These are phyloP conservation scores for Sorex fumeus DNA, from an alignment of 2,113 vertebrate genomes.

Conservation along the genomic window DNA sequence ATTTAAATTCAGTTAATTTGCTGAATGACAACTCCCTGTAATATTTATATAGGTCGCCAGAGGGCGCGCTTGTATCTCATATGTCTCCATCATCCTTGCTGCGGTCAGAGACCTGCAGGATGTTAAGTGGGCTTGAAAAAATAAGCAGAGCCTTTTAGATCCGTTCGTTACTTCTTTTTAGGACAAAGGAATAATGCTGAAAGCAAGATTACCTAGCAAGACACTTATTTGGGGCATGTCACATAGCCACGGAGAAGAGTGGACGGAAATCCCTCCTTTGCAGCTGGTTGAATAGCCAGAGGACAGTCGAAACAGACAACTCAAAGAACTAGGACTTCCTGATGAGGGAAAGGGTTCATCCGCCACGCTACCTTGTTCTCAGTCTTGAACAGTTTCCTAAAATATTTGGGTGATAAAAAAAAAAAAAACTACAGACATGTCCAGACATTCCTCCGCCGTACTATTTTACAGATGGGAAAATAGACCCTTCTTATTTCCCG, in stretches of 20 bases:
- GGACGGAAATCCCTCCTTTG: background rate
- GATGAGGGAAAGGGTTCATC: background rate
- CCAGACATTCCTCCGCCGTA: background rate
- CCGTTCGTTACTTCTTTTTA: background rate
- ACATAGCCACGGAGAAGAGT: background rate
- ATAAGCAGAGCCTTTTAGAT: background rate
- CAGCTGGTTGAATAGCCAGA: background rate
- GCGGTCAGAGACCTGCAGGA: background rate
- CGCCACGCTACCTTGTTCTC: background rate
- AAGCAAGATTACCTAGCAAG: background rate
- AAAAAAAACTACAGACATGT: background rate
- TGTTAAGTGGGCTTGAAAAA: background rate
- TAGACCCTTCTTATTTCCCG: background rate
- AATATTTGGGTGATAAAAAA: background rate
- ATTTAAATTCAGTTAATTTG: constrained; percentile 5
- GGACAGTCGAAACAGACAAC: background rate
- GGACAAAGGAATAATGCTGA: background rate
- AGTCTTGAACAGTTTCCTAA: background rate
- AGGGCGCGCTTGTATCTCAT: constrained; percentile 37
- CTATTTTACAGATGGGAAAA: background rate
- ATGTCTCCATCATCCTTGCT: background rate
- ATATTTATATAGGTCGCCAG: constrained; percentile 61
- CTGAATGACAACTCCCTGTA: background rate
- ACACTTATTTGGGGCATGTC: background rate
- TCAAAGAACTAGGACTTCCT: background rate